Conservation (phyloP, 2,113 vertebrate genomes). For the Tragelaphus strepsiceros region DNA sequence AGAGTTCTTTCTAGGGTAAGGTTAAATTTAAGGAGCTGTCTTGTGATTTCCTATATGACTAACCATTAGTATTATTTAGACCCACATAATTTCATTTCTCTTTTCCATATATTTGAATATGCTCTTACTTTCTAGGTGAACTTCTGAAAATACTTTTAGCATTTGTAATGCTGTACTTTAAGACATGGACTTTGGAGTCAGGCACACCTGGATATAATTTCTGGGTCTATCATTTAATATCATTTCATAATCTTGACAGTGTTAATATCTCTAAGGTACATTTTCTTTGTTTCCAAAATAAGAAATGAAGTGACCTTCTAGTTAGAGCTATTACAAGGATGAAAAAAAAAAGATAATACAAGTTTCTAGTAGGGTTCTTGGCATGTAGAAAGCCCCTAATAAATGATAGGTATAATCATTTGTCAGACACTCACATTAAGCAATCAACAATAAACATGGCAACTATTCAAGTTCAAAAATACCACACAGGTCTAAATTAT, state of each 20-base stretch:
- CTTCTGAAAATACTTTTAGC: not conserved
- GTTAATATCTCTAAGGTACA: not conserved
- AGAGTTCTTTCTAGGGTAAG: conserved; percentile 58
- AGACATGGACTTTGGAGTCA: not conserved
- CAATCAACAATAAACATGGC: not conserved
- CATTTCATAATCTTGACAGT: not conserved
- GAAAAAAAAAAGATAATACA: not conserved
- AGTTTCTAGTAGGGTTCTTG: not conserved
- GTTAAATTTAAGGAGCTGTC: conserved; percentile 48
- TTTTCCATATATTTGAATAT: conserved; percentile 1
- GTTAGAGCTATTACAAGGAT: not conserved
- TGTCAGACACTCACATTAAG: not conserved
- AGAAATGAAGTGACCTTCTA: not conserved
- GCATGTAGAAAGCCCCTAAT: not conserved
- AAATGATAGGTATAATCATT: not conserved
- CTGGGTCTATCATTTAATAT: not conserved
- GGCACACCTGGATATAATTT: not conserved
- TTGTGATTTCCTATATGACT: conserved; percentile 54
- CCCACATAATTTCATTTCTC: conserved; percentile 25
- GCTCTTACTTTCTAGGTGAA: not conserved
- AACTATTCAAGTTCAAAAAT: conserved; percentile 21
- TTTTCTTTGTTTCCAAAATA: not conserved
- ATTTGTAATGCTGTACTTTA: not conserved
- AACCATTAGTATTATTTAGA: conserved; percentile 51
- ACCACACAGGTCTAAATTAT: not conserved